phyloP scores from a whole-genome alignment of 2,888 invertebrate genomes.

The Pachymerium ferrugineum region DNA sequence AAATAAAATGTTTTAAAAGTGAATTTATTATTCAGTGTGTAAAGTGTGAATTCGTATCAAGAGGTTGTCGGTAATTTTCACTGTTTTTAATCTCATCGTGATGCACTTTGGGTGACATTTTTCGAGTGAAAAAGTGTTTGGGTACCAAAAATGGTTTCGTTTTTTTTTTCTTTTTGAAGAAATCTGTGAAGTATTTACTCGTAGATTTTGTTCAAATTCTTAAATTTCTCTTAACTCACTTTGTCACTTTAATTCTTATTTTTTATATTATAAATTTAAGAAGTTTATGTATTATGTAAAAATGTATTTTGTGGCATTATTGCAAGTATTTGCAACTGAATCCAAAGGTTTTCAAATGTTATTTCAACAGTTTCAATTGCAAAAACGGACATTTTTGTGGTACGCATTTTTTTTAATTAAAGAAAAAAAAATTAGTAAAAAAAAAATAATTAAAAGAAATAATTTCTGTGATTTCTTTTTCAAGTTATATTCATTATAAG shows the following conservation, averaged over 20 bases:
- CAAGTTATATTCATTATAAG: neutral
- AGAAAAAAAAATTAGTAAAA: neutral
- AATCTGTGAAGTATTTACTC: neutral
- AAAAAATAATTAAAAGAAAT: neutral
- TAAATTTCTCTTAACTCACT: neutral
- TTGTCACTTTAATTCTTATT: neutral
- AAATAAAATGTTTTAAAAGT: neutral
- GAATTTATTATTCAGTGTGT: slow-evolving; percentile 20
- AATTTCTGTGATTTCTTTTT: slow-evolving; percentile 1
- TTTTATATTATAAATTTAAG: neutral
- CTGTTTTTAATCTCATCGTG: slow-evolving; percentile 16
- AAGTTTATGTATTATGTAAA: neutral
- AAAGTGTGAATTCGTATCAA: slow-evolving; percentile 14
- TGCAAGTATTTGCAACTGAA: slow-evolving; percentile 3
- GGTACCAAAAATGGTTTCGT: neutral
- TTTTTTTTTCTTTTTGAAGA: neutral
- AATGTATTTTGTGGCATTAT: slow-evolving; percentile 5
- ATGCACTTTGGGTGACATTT: neutral
- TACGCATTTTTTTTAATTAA: neutral
- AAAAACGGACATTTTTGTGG: slow-evolving; percentile 6
- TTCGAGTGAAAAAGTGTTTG: neutral
- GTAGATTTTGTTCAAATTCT: neutral
- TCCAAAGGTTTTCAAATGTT: neutral
- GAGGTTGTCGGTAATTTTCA: slow-evolving; percentile 14
- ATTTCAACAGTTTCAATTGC: neutral